phyloP scores from a whole-genome alignment of 2,888 invertebrate genomes.

The Schizotus pectinicornis region DNA sequence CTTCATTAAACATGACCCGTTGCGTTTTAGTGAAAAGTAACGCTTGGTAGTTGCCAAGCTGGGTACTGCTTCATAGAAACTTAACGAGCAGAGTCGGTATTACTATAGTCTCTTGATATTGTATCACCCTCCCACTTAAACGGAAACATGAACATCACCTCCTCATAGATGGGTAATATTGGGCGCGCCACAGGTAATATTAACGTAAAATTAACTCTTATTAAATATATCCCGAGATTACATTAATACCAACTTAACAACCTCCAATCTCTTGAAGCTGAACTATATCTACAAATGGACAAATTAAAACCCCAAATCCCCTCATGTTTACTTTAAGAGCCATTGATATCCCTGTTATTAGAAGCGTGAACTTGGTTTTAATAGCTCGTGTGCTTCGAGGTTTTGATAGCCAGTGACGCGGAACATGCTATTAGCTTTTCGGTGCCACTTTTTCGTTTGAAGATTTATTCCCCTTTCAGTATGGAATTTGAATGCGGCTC shows the following conservation, averaged over 20 bases:
- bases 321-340: background rate
- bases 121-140: constrained; percentile 14
- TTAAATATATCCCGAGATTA: constrained; percentile 7
- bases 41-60: constrained; percentile 32
- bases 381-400: constrained; percentile 1
- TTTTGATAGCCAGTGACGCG: constrained; percentile 5
- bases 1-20: constrained; percentile 11
- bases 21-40: constrained; percentile 10
- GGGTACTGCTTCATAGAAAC: constrained; percentile 34
- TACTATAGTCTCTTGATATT: constrained; percentile 33
- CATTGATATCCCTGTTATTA: constrained; percentile 2
- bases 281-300: background rate
- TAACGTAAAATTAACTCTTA: constrained; percentile 13
- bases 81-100: constrained; percentile 38
- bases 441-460: constrained; percentile 19
- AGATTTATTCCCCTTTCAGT: constrained; percentile 20
- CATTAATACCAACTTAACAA: constrained; percentile 14
- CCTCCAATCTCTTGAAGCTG: background rate
- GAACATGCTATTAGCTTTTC: constrained; percentile 13
- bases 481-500: constrained; percentile 14
- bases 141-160: constrained; percentile 15
- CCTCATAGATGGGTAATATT: constrained; percentile 21
- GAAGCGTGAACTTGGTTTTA: constrained; percentile 7
- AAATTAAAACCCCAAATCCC: background rate
- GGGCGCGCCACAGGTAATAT: constrained; percentile 17